Percentiles rank a stretch among this genome's conserved stretches.
Evolutionary conservation across 92 coral and sea anemone species (phyloP).

Genomic region (Ricordea florida): DNA sequence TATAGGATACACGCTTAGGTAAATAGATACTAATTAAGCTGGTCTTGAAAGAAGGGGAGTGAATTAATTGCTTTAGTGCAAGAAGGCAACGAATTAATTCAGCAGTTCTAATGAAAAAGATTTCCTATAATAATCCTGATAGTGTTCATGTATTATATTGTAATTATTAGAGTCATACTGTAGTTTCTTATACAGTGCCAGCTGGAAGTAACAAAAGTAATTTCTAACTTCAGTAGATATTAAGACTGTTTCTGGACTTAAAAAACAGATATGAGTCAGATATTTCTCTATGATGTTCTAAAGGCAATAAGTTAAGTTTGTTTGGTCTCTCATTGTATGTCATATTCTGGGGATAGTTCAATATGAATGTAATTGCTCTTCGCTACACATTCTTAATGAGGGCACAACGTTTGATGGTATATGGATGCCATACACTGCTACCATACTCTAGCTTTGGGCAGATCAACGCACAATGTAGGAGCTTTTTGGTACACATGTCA

Average conservation of each 20-base stretch:
- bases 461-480: slow-evolving; percentile 15
- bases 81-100: too few species aligned
- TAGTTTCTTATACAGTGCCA: not conserved
- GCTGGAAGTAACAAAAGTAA: not conserved
- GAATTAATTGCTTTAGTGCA: too few species aligned
- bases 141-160: not conserved
- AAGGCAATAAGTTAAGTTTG: slow-evolving; percentile 23
- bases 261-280: slow-evolving; percentile 19
- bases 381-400: slow-evolving; percentile 42
- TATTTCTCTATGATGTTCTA: slow-evolving; percentile 20
- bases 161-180: not conserved
- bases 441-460: slow-evolving; percentile 22
- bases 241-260: not conserved
- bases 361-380: slow-evolving; percentile 48
- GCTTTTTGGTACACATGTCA: slow-evolving; percentile 10
- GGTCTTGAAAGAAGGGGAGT: too few species aligned
- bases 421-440: slow-evolving; percentile 45
- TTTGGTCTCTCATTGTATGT: slow-evolving; percentile 4
- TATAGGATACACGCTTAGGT: too few species aligned
- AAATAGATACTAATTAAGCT: too few species aligned
- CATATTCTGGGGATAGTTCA: slow-evolving; percentile 26
- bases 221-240: not conserved
- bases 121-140: not conserved
- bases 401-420: slow-evolving; percentile 4
- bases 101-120: too few species aligned